Evolutionary conservation across 1,140 invertebrate genomes (phyloP), one percentile per base, ranked within the genome.

Genomic region (Musca vetustissima): DNA sequence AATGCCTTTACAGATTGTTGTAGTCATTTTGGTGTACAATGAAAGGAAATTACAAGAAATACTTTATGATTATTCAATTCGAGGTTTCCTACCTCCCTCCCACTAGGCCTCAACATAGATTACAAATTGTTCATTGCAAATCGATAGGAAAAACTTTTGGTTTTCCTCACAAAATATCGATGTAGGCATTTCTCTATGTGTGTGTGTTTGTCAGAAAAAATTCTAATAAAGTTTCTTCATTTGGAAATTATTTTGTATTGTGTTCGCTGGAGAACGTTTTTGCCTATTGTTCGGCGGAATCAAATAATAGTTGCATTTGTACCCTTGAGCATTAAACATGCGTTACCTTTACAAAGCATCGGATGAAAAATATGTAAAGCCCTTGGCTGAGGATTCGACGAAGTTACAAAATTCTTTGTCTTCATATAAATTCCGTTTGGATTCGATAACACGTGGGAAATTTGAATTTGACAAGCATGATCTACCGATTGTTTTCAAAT

Each of bases 21-120:
- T 43, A 8, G 36, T 13, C 13, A 43, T 13, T 43, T 13, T 43
- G 36, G 28, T 43, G 36, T 13, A 43, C 36, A 43, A 43, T 43
- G 36, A 43, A 43, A 43, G 36, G 36, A 43, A 43, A 21, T 66
- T 32, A 4, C 36, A 79, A 78, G 67, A 79, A 73, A 79, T 76
- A 6, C 77, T 79, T 19, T 64, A 69, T 1, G 74, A 76, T 59
- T 79, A 79, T 67, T 72, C 75, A 50, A 77, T 79, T 24, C 74
- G 76, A 64, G 77, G 76, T 0, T 73, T 43, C 36, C 36, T 43
- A 8, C 13, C 36, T 13, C 11, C 36, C 11, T 11, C 1, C 11
- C 36, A 43, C 36, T 11, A 1, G 6, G 1, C 36, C 36, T 43
- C 11, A 8, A 8, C 36, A 43, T 43, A 4, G 28, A 13, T 43